Conservation (phyloP, 2,113 vertebrate genomes). For the Anguilla rostrata region DNA sequence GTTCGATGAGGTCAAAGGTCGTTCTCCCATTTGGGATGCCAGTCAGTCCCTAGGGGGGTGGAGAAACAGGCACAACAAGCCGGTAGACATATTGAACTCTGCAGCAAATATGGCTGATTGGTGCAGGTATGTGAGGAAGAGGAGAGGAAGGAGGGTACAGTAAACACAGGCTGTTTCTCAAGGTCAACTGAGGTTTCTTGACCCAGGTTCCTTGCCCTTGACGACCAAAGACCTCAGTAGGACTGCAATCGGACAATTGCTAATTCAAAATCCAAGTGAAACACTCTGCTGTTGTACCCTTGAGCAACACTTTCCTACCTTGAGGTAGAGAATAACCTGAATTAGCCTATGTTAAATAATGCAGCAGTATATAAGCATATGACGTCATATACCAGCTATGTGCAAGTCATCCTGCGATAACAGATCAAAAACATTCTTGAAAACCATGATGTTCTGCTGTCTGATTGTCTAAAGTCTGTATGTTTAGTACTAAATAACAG, state of each 20-base stretch:
- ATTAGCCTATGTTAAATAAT: not conserved
- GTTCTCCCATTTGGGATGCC: not conserved
- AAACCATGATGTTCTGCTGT: not conserved
- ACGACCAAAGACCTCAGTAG: too few species aligned
- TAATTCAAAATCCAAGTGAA: too few species aligned
- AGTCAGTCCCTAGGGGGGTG: too few species aligned
- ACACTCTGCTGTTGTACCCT: too few species aligned
- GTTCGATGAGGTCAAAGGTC: not conserved
- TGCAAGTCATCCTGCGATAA: not conserved
- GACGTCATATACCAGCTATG: not conserved
- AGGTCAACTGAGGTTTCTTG: not conserved
- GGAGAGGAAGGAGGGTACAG: not conserved
- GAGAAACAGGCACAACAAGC: too few species aligned
- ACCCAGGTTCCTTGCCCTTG: too few species aligned
- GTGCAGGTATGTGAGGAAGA: not conserved
- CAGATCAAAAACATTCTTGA: not conserved
- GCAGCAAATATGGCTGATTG: not conserved
- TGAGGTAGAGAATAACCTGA: not conserved
- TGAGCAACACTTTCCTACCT: too few species aligned
- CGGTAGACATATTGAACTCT: too few species aligned
- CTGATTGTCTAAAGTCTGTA: not conserved
- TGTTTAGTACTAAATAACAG: not conserved
- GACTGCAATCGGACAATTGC: too few species aligned
- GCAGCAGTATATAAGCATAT: not conserved
- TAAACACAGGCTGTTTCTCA: not conserved